Evolutionary conservation across 2,797 vertebrate genomes (phyloP).

Genomic region (Acanthis flammea): DNA sequence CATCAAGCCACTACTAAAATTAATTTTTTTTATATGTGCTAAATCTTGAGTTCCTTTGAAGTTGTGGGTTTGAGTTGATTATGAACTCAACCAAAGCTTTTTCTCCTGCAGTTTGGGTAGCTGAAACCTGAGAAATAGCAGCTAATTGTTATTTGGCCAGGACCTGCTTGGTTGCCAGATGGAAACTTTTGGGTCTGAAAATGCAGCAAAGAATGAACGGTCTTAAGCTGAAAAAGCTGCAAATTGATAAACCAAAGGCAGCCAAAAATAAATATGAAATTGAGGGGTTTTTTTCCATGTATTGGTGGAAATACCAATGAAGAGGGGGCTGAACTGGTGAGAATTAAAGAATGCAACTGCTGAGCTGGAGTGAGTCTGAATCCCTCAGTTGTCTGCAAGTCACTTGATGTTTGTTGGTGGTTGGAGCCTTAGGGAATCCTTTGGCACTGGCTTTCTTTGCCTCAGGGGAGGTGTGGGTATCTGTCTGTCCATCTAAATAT

Average conservation of each 20-base stretch:
- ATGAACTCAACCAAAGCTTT: neutral
- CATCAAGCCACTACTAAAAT: neutral
- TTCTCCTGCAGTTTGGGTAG: neutral
- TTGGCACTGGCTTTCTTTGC: neutral
- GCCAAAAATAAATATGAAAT: neutral
- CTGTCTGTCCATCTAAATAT: neutral
- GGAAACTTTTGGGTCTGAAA: neutral
- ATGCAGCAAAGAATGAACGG: neutral
- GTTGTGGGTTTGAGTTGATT: neutral
- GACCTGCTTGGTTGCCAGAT: neutral
- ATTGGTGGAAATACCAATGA: rapidly evolving
- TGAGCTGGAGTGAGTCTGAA: neutral
- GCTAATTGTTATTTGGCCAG: neutral
- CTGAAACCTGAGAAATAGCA: neutral
- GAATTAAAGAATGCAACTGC: neutral
- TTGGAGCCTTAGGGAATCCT: neutral
- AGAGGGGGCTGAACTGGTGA: neutral
- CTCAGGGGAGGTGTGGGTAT: neutral
- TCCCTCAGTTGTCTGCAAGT: neutral
- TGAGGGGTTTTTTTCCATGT: neutral
- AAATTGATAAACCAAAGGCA: neutral
- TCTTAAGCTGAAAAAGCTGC: neutral
- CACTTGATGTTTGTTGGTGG: neutral
- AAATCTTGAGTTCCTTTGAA: neutral
- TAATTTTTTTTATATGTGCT: neutral